Evolutionary conservation across 2,888 invertebrate genomes (phyloP).

Genomic region (Drosophila prolongata): DNA sequence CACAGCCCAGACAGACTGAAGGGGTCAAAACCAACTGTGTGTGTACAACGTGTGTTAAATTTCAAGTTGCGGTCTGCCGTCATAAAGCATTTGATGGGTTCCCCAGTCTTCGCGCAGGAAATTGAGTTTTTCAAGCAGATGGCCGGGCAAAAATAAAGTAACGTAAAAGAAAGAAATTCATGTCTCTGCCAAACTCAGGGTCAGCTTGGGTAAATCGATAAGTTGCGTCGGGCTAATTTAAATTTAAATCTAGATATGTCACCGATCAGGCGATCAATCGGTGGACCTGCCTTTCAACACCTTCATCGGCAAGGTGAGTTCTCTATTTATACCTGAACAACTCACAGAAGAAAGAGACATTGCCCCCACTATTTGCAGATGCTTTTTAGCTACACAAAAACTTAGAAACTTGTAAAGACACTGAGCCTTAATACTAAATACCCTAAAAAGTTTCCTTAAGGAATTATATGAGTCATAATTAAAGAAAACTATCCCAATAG

Average conservation of each 20-base stretch:
- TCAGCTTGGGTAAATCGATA: conserved; percentile 69
- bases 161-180: conserved; percentile 23
- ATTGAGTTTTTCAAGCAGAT: conserved; percentile 80
- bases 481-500: no score
- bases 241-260: conserved; percentile 62
- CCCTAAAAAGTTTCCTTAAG: no score
- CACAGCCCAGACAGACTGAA: conserved; percentile 46
- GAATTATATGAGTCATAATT: no score
- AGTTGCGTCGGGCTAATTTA: conserved; percentile 39
- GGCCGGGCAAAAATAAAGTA: conserved; percentile 42
- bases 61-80: conserved; percentile 57
- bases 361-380: conserved; percentile 3
- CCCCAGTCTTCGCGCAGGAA: conserved; percentile 71
- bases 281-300: conserved; percentile 66
- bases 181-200: conserved; percentile 62
- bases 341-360: conserved; percentile 7
- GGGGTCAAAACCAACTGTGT: conserved; percentile 51
- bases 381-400: no score
- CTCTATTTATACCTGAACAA: conserved; percentile 48
- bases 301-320: conserved; percentile 52
- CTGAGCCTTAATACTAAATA: no score
- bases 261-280: conserved; percentile 52
- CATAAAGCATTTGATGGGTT: conserved; percentile 73
- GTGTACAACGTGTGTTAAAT: conserved; percentile 69
- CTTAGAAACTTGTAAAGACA: not conserved